Percentiles rank a stretch among this genome's conserved stretches.
Evolutionary conservation across 2,797 vertebrate species (phyloP).

Genomic region (Champsocephalus esox): DNA sequence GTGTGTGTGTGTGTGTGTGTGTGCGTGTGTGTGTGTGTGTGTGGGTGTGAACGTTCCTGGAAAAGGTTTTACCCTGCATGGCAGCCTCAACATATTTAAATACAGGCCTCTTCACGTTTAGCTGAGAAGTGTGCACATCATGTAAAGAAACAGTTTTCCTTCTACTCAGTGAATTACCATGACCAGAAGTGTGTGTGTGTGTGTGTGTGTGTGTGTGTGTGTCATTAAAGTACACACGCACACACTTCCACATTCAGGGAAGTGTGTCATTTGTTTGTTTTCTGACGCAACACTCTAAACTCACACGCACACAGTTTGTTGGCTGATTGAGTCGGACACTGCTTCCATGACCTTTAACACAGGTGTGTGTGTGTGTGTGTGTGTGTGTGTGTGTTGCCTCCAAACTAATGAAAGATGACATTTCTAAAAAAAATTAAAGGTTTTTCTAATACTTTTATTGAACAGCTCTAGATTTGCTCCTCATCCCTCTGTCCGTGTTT

Average conservation of each 20-base stretch:
- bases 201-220: background rate
- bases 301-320: background rate
- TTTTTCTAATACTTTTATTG: too few relatives aligned
- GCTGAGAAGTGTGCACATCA: too few relatives aligned
- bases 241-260: background rate
- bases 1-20: too few relatives aligned
- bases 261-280: slow-evolving; percentile 58
- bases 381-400: background rate
- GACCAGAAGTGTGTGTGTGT: background rate
- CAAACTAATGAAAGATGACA: too few relatives aligned
- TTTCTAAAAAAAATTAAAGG: too few relatives aligned
- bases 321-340: slow-evolving; percentile 27
- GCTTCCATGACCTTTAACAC: slow-evolving; percentile 33
- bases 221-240: background rate
- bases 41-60: background rate
- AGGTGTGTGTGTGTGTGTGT: background rate
- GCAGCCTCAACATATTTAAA: too few relatives aligned
- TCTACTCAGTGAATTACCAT: too few relatives aligned
- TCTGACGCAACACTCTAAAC: slow-evolving; percentile 35
- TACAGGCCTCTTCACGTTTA: too few relatives aligned
- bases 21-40: background rate
- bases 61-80: too few relatives aligned
- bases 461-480: too few relatives aligned
- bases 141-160: too few relatives aligned
- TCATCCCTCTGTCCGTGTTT: too few relatives aligned